Conservation (phyloP, 1,140 invertebrate genomes). For the Eufriesea mexicana region DNA sequence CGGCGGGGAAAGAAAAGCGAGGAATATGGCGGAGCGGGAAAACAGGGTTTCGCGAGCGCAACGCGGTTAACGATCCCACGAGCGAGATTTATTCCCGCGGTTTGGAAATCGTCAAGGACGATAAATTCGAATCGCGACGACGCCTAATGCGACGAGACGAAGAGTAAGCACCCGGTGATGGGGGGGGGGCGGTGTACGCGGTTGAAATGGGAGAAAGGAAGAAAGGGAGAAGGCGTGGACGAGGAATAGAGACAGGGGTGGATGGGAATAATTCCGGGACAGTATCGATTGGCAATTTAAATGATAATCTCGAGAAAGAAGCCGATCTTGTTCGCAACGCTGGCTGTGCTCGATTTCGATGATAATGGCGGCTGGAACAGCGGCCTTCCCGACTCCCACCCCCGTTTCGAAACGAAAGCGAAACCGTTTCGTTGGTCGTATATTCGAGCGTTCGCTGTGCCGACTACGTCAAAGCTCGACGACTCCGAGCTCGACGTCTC, state of each 20-base stretch:
- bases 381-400: background rate
- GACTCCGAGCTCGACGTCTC: too few relatives aligned
- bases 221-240: background rate
- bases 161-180: slow-evolving; percentile 44
- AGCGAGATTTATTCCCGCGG: slow-evolving; percentile 23
- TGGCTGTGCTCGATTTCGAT: slow-evolving; percentile 46
- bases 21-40: background rate
- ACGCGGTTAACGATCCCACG: slow-evolving; percentile 6
- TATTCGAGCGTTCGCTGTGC: background rate
- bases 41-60: background rate
- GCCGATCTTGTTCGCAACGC: slow-evolving; percentile 3
- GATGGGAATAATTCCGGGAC: slow-evolving; percentile 43
- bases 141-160: slow-evolving; percentile 42
- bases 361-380: slow-evolving; percentile 39
- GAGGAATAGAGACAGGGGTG: background rate
- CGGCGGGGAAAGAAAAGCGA: background rate
- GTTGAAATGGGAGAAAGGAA: too few relatives aligned
- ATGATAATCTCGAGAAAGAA: slow-evolving; percentile 55
- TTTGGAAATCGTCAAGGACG: background rate
- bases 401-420: background rate
- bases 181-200: too few relatives aligned
- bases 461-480: background rate
- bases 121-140: slow-evolving; percentile 43
- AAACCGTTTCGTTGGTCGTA: background rate
- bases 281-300: slow-evolving; percentile 60